Base-by-base conservation (phyloP, 2,888 invertebrate species). In the Zhuqinia jingwanae region DNA sequence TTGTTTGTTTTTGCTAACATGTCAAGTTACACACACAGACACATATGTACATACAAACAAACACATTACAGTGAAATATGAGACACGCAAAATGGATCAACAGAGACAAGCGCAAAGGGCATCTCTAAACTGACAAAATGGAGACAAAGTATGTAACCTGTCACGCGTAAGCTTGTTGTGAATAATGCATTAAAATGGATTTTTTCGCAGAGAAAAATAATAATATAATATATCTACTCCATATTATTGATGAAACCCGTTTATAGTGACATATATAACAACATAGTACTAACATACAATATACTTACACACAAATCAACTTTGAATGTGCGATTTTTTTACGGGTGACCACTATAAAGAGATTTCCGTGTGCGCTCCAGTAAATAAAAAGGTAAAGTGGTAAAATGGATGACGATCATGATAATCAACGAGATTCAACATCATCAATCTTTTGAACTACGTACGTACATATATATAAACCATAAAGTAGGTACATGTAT, bases 71-170 rank as follows among this genome's bases (percentile, higher is more conserved):
- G n/a, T 53, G 53, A 53, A 53, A 53, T 17, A 53, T 53, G 53
- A 53, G 53, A 53, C 53, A 53, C 15, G n/a, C 53, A 53, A 53
- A n/a, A 53, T 53, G 15, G n/a, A 47, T 47, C 36, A 47, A 47
- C 47, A 15, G 5, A 47, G 2, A 15, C 47, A 47, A n/a, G 47
- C 11, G 13, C 13, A 47, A 13, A 15, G n/a, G 8, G 17, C 53
- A 53, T 47, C 15, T 11, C 47, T 11, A 47, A 47, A 47, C 3
- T 47, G 53, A 53, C 53, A 53, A n/a, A 53, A 53, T 53, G 15
- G 53, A 53, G 53, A 17, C 53, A 53, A 53, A 53, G 53, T 53
- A 53, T 53, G n/a, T 53, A 53, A 53, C n/a, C n/a, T 53, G 53
- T 53, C 53, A 17, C 36, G 5, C 17, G 53, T 53, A 15, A 53